Base-by-base conservation (phyloP, 2,797 vertebrate genomes). In the Phalloptychus januarius region DNA sequence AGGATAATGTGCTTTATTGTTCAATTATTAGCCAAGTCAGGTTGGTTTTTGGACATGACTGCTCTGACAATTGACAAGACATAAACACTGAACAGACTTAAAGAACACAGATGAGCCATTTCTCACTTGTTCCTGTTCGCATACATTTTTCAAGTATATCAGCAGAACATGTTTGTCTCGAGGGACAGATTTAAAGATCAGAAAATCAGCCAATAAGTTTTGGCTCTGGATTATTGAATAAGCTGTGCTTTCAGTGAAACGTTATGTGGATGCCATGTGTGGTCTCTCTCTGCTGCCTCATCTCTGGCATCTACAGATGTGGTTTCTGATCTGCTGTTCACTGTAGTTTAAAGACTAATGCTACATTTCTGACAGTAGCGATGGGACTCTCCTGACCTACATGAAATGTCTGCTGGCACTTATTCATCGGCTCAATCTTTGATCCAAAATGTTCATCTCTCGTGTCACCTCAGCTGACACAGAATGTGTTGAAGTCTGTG, bases 281-380 rank as follows among this genome's bases (percentile, higher is more conserved):
- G 23, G 20, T 74, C 38, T 15, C 15, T 46, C 4, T 40, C 40
- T 31, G 54, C n/a, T 6, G 40, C 73, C 42, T 61, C 38, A 6
- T 75, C 54, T 45, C 72, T 20, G 20, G 31, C 40, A 42, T 75
- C 73, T 61, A 33, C 54, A 33, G 42, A 61, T 75, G 54, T 61
- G 11, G n/a, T 75, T 33, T 75, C 54, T 61, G 73, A 75, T 61
- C 73, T 75, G 38, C 73, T 28, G 33, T 20, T 58, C 15, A 28
- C n/a, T 28, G 72, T 44, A 44, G 54, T 45, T 61, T 44, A 33
- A 44, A 28, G 18, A 5, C 45, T 42, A 75, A 33, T 44, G 10
- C 73, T 44, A 33, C 18, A 75, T 61, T 75, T 31, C 18, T 61
- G 54, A 75, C 54, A 33, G n/a, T 2, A 75, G 73, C 54, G 2